Base-by-base conservation (phyloP, 2,113 vertebrate genomes). In the Forbesichthys papilliferus region DNA sequence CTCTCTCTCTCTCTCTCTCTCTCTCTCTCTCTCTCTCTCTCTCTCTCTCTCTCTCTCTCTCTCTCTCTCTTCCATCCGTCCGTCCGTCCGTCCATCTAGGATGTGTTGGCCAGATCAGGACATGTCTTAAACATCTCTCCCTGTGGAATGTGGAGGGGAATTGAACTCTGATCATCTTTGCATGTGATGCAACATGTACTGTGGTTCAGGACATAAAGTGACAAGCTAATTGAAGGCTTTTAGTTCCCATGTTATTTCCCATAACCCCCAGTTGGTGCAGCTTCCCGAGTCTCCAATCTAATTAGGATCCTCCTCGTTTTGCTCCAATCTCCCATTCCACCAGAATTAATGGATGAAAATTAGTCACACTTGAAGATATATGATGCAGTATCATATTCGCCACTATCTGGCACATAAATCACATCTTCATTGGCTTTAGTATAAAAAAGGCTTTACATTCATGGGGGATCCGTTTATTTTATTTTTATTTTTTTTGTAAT, bases 151-250 rank as follows among this genome's bases (percentile, higher is more conserved):
- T 49, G 59, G 42, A 66, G 69, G 59, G 55, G 52, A 57, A 65
- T 83, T 86, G 68, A 75, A 70, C 65, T 69, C 65, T 1, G 18
- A 73, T 80, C 69, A 84, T 88, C 73, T 83, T 60, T 73, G 80
- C 71, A 68, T 80, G 73, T 52, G 47, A 85, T 78, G 67, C 81
- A 81, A 84, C 68, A 84, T 74, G 8, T 20, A 81, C 83, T 71
- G 53, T 55, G 42, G 74, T 87, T 71, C 69, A 75, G 82, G 74
- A 70, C 69, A 73, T 66, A 79, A 86, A 84, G 68, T 79, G 84
- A 80, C 77, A 59, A 47, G 62, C 67, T 87, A 82, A 90, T 88
- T 87, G 79, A 80, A 75, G 77, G 75, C 66, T 76, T 85, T 83
- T 78, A 64, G 52, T 64, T 83, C 65, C 68, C 48, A 9, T 74